phyloP scores from a whole-genome alignment of 2,888 invertebrate species.

The Rotaria macrura region DNA sequence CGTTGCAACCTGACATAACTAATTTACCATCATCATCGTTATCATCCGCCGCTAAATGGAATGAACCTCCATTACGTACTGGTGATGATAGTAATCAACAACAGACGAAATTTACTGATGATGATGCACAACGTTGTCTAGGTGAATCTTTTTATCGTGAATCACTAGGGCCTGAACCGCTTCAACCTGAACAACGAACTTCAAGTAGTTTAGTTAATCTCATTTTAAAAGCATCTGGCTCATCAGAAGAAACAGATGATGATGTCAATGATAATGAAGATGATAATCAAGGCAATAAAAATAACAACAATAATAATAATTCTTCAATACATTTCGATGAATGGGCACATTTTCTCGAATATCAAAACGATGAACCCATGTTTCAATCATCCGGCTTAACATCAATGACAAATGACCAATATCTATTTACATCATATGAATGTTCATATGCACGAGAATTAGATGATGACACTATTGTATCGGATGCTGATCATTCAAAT shows the following conservation, averaged over 20 bases:
- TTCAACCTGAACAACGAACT: background rate
- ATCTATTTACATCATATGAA: background rate
- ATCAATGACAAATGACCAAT: background rate
- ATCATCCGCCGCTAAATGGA: background rate
- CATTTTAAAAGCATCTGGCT: background rate
- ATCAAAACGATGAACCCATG: background rate
- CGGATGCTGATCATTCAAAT: background rate
- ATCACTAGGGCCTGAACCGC: background rate
- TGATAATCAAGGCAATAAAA: too few species aligned
- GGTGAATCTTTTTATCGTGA: constrained; percentile 16
- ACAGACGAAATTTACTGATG: background rate
- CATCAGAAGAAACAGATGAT: background rate
- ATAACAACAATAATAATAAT: background rate
- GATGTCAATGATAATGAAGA: background rate
- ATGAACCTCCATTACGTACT: background rate
- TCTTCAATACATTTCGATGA: background rate
- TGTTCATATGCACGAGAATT: background rate
- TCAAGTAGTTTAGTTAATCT: background rate
- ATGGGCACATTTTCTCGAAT: background rate
- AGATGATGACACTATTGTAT: background rate
- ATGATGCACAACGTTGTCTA: constrained; percentile 12
- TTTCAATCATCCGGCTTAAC: background rate
- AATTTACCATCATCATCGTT: background rate
- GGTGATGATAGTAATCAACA: background rate
- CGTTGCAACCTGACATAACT: background rate